These are phyloP conservation scores for Habropoda laboriosa DNA, from an alignment of 1,140 invertebrate genomes.

Conservation along the genomic window DNA sequence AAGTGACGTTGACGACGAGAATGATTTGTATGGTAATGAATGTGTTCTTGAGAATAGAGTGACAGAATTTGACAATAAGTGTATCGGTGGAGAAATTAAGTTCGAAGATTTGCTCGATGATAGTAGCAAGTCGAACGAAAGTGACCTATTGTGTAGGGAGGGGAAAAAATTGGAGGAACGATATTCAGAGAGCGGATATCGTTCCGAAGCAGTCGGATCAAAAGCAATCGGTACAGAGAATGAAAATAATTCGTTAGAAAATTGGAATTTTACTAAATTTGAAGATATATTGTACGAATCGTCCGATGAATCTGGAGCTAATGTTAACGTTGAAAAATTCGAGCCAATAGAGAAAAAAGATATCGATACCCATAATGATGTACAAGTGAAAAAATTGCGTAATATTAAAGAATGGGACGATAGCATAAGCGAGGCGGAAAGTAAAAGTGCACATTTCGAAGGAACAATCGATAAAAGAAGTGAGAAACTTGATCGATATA, in stretches of 20 bases:
- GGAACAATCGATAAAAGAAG: too few relatives aligned
- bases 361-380: not conserved
- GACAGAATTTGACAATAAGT: not conserved
- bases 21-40: conserved; percentile 22
- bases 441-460: not conserved
- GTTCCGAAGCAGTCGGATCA: too few relatives aligned
- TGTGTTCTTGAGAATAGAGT: not conserved
- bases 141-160: not conserved
- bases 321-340: not conserved
- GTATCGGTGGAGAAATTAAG: conserved; percentile 22
- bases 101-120: conserved; percentile 64
- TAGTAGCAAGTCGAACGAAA: conserved; percentile 44
- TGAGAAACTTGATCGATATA: too few relatives aligned
- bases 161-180: not conserved
- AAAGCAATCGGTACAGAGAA: not conserved
- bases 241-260: not conserved
- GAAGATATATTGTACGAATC: conserved; percentile 65
- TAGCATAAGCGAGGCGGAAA: not conserved
- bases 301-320: conserved; percentile 53
- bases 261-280: conserved; percentile 43
- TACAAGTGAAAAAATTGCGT: not conserved
- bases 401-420: not conserved
- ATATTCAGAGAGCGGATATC: not conserved
- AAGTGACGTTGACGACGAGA: not conserved
- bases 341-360: not conserved